Evolutionary conservation across 2,888 invertebrate species (phyloP).

Genomic region (Griposia aprilina): DNA sequence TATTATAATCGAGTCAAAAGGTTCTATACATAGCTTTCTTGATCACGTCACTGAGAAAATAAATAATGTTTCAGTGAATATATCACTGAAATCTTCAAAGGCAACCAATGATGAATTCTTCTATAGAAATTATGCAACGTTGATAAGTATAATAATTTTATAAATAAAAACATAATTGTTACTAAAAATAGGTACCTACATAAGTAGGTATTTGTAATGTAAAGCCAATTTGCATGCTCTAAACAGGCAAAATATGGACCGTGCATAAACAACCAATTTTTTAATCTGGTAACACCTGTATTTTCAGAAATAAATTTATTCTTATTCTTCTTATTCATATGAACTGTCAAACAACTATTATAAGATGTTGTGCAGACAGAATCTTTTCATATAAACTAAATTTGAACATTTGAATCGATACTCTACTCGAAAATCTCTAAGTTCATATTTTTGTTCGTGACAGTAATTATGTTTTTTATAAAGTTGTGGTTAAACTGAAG

Average conservation of each 20-base stretch:
- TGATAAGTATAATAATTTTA: not conserved
- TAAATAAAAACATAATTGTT: not conserved
- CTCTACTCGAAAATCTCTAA: not conserved
- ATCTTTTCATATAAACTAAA: not conserved
- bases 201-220: too few species aligned
- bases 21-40: constrained; percentile 24
- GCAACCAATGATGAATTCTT: not conserved
- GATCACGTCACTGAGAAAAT: constrained; percentile 9
- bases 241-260: too few species aligned
- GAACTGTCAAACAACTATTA: not conserved
- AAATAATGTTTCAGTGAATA: not conserved
- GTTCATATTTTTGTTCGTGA: constrained; percentile 15
- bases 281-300: too few species aligned
- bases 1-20: constrained; percentile 13
- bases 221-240: too few species aligned
- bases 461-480: constrained; percentile 1
- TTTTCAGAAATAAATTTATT: too few species aligned
- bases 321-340: too few species aligned
- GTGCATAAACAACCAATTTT: too few species aligned
- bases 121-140: not conserved
- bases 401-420: constrained; percentile 2
- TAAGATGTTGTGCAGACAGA: not conserved
- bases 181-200: too few species aligned
- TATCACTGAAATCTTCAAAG: constrained; percentile 1
- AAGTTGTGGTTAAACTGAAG: constrained; percentile 3